Evolutionary conservation across 1,140 invertebrate genomes (phyloP), one percentile per base, ranked within the genome.

Genomic region (Antheraea pernyi): DNA sequence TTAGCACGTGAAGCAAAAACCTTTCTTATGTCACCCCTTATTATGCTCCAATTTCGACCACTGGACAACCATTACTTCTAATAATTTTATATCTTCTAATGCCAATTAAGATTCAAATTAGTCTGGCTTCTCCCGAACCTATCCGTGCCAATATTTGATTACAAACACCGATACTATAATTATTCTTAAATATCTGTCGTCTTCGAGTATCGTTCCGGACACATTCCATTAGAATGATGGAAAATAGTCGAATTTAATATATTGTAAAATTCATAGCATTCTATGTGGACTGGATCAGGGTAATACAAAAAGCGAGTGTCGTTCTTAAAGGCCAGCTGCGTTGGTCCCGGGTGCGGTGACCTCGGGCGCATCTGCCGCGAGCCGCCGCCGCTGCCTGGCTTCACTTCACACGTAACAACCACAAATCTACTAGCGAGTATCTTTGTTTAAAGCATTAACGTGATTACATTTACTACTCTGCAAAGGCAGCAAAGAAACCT

Each of bases 291-390:
- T 22, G 30, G 19, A 68, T 71, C 70, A 63, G 67, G 69, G 37
- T 39, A 59, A 61, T 71, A 83, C 78, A 85, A 88, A 88, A 85
- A 84, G 77, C 78, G 72, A 72, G 73, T 68, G 67, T 61, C 65
- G 70, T 78, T 71, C 76, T 79, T 77, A 77, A 71, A 82, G 77
- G 74, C 83, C 85, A 89, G 82, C 83, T 84, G 84, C 84, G 79
- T 72, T 74, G 78, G 64, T 59, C 68, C 68, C 75, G 81, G 75
- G 85, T 80, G 82, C 83, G 84, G 76, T 88, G 86, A 88, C 85
- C 84, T 76, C 81, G 70, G 76, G 69, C 39, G 80, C 86, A 87
- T 88, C 87, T 85, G 86, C 83, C 84, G 78, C 78, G 65, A 30
- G 22, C 22, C 22, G 22, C 58, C 67, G 69, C 30, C 16, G 16